These are phyloP conservation scores for Atopsyche davidsoni DNA, from an alignment of 1,140 invertebrate species.

Conservation along the genomic window DNA sequence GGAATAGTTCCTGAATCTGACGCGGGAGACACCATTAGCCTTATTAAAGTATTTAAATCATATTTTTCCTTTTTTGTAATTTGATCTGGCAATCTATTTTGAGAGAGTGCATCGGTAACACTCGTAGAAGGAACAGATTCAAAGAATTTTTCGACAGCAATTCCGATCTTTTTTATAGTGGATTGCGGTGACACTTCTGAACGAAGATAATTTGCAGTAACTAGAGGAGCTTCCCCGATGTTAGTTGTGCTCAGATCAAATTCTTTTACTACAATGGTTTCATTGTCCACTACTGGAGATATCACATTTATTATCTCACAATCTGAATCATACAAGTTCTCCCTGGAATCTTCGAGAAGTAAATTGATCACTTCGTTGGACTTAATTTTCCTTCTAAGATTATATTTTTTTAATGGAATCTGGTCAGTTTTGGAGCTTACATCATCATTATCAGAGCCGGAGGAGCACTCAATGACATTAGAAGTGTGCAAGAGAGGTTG, in stretches of 20 bases:
- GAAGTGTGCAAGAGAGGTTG: too few relatives aligned
- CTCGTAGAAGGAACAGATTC: neutral
- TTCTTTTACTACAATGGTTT: neutral
- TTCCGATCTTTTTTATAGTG: neutral
- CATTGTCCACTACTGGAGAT: neutral
- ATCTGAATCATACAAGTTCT: neutral
- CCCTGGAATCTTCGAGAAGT: neutral
- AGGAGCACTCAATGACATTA: neutral
- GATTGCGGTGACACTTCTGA: neutral
- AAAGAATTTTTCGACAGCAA: neutral
- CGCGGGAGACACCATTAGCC: too few relatives aligned
- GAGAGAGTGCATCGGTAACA: neutral
- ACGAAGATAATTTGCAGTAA: neutral
- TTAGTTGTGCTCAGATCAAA: neutral
- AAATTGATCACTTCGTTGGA: neutral
- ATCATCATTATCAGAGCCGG: neutral
- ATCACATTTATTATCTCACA: slow-evolving; percentile 1
- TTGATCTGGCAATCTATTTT: too few relatives aligned
- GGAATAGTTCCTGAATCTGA: too few relatives aligned
- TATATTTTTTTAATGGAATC: neutral
- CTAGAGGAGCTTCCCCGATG: neutral
- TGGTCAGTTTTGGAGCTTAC: neutral
- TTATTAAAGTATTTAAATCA: too few relatives aligned
- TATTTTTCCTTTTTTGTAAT: too few relatives aligned
- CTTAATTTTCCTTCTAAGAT: neutral